Conservation (phyloP, 2,113 vertebrate genomes). For the Paramisgurnus dabryanus region DNA sequence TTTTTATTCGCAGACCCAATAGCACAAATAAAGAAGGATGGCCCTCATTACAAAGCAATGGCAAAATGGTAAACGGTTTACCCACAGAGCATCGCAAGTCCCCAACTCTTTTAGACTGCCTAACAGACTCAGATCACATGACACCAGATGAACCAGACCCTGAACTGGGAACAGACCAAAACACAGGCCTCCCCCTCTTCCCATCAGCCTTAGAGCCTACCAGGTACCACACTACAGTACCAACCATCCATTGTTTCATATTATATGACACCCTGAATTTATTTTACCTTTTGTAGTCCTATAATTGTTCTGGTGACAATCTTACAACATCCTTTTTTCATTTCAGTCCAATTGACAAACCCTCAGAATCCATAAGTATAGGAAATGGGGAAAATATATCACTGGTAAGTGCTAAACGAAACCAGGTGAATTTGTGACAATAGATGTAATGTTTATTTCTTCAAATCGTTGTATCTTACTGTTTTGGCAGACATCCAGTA, state of each 20-base stretch:
- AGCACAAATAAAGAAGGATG: constrained; percentile 91
- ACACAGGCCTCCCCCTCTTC: constrained; percentile 73
- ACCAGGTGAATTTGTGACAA: neutral
- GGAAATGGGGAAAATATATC: constrained; percentile 94
- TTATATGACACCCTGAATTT: neutral
- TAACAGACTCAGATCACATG: constrained; percentile 87
- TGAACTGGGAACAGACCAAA: constrained; percentile 81
- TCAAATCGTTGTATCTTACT: neutral
- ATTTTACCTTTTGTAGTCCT: neutral
- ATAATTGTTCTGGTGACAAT: neutral
- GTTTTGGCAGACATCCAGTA: constrained; percentile 81
- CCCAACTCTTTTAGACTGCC: constrained; percentile 87
- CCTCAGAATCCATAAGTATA: constrained; percentile 92
- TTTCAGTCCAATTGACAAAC: constrained; percentile 93
- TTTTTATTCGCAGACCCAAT: constrained; percentile 77
- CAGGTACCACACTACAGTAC: constrained; percentile 64
- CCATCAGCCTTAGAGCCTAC: constrained; percentile 76
- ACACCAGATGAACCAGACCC: constrained; percentile 85
- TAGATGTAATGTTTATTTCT: neutral
- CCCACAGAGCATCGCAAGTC: constrained; percentile 88
- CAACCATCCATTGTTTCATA: neutral
- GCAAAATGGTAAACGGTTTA: constrained; percentile 88
- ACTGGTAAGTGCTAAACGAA: constrained; percentile 79
- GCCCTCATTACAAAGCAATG: constrained; percentile 87
- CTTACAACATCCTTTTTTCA: constrained; percentile 43